Conservation (phyloP, 1,140 invertebrate genomes). For the Araneus ventricosus region DNA sequence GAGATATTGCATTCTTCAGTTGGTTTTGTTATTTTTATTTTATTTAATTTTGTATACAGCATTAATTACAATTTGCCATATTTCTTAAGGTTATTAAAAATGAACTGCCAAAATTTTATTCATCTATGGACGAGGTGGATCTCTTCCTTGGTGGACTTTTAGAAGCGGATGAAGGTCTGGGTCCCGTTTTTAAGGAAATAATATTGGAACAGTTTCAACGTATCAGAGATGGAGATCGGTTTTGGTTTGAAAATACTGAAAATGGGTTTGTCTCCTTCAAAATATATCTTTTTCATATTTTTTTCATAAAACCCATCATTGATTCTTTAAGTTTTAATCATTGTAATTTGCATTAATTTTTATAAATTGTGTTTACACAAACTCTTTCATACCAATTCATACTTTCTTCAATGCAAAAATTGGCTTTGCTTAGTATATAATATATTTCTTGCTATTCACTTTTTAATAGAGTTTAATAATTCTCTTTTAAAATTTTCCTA, state of each 20-base stretch:
- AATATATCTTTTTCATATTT: neutral
- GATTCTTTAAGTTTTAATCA: neutral
- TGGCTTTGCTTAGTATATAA: neutral
- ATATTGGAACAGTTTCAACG: slow-evolving; percentile 83
- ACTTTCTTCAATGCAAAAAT: neutral
- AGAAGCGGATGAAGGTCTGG: slow-evolving; percentile 83
- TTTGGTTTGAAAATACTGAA: slow-evolving; percentile 83
- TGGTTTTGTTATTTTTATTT: neutral
- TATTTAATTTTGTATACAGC: slow-evolving; percentile 46
- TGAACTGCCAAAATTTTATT: slow-evolving; percentile 80
- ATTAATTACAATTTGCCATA: no score
- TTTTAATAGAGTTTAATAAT: neutral
- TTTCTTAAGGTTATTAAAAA: slow-evolving; percentile 58
- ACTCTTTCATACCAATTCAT: neutral
- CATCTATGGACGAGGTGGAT: slow-evolving; percentile 83
- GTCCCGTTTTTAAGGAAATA: slow-evolving; percentile 83
- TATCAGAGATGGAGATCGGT: slow-evolving; percentile 83
- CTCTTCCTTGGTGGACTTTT: slow-evolving; percentile 86
- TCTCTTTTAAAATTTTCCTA: neutral
- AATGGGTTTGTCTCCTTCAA: slow-evolving; percentile 80
- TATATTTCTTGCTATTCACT: neutral
- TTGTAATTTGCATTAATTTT: no score
- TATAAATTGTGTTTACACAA: neutral
- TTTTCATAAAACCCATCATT: neutral
- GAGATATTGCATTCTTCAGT: no score